Conservation (phyloP, 2,888 invertebrate genomes). For the Mycalesis mineus region DNA sequence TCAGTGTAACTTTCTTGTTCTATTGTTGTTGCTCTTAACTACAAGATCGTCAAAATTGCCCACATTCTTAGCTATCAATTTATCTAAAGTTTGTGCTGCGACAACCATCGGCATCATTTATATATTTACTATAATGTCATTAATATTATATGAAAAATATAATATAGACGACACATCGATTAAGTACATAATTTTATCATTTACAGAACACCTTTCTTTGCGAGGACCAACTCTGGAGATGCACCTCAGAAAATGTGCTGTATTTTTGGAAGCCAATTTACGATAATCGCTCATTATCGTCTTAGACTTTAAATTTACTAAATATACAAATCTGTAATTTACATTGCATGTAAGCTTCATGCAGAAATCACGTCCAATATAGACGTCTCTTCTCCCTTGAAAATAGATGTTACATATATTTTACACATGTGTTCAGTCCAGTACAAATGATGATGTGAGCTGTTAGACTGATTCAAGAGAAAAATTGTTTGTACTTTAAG, state of each 20-base stretch:
- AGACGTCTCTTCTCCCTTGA: not conserved
- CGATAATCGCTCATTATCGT: constrained; percentile 9
- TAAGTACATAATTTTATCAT: constrained; percentile 6
- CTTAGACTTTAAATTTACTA: not conserved
- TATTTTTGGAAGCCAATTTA: constrained; percentile 24
- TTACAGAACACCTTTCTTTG: constrained; percentile 18
- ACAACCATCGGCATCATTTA: constrained; percentile 26
- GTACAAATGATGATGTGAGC: too few species aligned
- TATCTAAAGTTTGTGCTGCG: constrained; percentile 35
- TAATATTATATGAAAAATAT: constrained; percentile 25
- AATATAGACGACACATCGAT: constrained; percentile 27
- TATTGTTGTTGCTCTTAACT: too few species aligned
- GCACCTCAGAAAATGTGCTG: constrained; percentile 8
- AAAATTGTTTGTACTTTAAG: too few species aligned
- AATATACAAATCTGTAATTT: not conserved
- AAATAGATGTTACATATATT: too few species aligned
- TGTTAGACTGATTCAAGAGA: too few species aligned
- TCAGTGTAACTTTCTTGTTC: too few species aligned
- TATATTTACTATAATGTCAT: constrained; percentile 12
- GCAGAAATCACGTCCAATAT: not conserved
- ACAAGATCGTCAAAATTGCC: not conserved
- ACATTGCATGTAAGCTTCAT: not conserved
- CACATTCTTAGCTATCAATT: constrained; percentile 6
- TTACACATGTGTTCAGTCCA: too few species aligned
- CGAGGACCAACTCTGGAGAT: constrained; percentile 18